Evolutionary conservation across 2,797 vertebrate genomes (phyloP).

Genomic region (Sebastes matsubarae): DNA sequence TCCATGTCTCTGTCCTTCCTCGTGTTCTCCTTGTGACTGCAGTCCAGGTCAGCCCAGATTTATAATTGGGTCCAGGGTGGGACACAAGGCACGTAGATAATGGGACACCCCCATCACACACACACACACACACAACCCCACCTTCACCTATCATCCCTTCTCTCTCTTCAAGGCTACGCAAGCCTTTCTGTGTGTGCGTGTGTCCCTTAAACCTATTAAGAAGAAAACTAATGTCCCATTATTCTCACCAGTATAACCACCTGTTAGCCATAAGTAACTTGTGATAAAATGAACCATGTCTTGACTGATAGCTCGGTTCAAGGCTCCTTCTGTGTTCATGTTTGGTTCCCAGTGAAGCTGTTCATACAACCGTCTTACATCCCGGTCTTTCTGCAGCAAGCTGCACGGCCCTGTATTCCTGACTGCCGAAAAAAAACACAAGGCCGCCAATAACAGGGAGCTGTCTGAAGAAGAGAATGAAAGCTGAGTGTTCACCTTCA

Average conservation of each 20-base stretch:
- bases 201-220: conserved; percentile 34
- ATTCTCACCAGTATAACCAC: conserved; percentile 14
- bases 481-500: conserved; percentile 46
- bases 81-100: conserved; percentile 34
- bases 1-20: conserved; percentile 41
- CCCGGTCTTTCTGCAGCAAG: not conserved
- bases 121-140: conserved; percentile 16
- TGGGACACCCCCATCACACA: conserved; percentile 8
- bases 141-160: conserved; percentile 45
- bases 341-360: conserved; percentile 2
- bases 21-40: conserved; percentile 28
- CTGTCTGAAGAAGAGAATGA: conserved; percentile 38
- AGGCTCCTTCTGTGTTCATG: not conserved
- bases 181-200: not conserved
- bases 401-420: not conserved
- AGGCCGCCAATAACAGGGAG: conserved; percentile 27
- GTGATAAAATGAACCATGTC: conserved; percentile 27
- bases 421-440: not conserved
- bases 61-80: conserved; percentile 70
- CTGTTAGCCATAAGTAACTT: conserved; percentile 14
- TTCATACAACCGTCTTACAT: not conserved
- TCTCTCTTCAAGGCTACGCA: conserved; percentile 43
- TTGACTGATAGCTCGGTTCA: conserved; percentile 5
- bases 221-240: conserved; percentile 33
- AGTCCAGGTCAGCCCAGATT: conserved; percentile 55